Base-by-base conservation (phyloP, 1,140 invertebrate species). In the Rhagoletis pomonella region DNA sequence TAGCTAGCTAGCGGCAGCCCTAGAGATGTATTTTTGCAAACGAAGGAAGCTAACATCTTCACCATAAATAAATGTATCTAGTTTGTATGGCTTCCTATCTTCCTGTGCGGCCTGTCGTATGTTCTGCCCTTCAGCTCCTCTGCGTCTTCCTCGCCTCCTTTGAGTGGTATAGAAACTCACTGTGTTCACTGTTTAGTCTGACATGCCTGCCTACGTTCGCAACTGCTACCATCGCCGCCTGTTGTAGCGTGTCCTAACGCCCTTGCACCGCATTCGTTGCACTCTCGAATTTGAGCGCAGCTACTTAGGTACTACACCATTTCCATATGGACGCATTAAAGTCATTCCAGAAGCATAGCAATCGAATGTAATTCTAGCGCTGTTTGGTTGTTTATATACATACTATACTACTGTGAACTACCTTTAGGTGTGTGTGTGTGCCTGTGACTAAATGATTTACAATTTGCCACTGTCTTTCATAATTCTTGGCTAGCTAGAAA, bases 1-100 rank as follows among this genome's bases (percentile, higher is more conserved):
- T 12, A 44, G 9, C n/a, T 9, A 67, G 65, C 65, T 39, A 12
- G 29, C 67, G 42, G 10, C 10, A 14, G 65, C 65, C 58, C 58
- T 59, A 6, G 58, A 6, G 29, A 29, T 29, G 29, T 29, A 29
- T 29, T 29, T 55, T 55, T 62, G 60, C 12, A 9, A 62, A 14
- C 50, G 60, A 62, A 62, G 10, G n/a, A 7, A 55, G 17, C 73
- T 9, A n/a, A 62, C 4, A 62, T 14, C 12, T 55, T 55, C 5
- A 42, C 42, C 12, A 4, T 47, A 81, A 55, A 6, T 10, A 58
- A 50, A 58, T 55, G 29, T 29, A 29, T 62, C 12, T 39, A 81
- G 19, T n/a, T 44, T 44, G 47, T 81, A 81, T 81, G 73, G 73
- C 73, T 81, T 81, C 73, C n/a, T 81, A 55, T 12, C 73, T 55